A percentile compares a stretch with the other conserved stretches of the same genome.
These are phyloP conservation scores for Cyanoderma ruficeps DNA, from an alignment of 2,113 vertebrate genomes.

Conservation along the genomic window DNA sequence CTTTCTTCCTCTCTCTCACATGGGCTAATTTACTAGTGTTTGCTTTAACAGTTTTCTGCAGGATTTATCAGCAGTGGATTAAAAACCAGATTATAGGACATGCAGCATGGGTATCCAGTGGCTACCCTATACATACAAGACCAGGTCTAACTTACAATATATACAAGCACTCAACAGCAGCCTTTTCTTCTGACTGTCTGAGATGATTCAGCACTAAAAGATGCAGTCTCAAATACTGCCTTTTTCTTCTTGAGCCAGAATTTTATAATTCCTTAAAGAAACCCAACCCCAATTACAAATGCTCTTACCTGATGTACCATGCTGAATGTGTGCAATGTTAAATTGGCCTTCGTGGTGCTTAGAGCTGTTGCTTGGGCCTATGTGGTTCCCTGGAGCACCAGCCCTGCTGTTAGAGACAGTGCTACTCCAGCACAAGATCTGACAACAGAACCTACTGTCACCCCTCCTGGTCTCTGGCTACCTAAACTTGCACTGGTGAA, in stretches of 20 bases:
- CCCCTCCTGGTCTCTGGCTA: accelerated
- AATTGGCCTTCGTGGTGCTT: background rate
- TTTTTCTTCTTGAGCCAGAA: constrained; percentile 29
- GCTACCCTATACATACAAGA: background rate
- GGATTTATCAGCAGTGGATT: constrained; percentile 8
- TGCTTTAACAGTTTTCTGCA: background rate
- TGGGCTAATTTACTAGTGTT: background rate
- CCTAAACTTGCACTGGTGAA: background rate
- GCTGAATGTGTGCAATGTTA: background rate
- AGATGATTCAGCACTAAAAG: constrained; percentile 23
- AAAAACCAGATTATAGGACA: background rate
- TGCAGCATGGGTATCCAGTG: background rate
- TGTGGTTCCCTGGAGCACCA: background rate
- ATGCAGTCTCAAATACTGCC: background rate
- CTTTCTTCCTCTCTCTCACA: background rate
- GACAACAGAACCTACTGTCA: background rate
- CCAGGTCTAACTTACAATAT: background rate
- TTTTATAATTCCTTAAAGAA: constrained; percentile 3
- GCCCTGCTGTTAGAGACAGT: background rate
- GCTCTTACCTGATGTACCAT: accelerated
- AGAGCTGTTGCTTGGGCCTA: background rate
- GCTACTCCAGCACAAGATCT: background rate
- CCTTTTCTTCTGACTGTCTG: background rate
- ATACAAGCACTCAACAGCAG: background rate
- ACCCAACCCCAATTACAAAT: background rate